These are phyloP conservation scores for Sabatieria punctata DNA, from an alignment of 2,888 invertebrate species.

Conservation along the genomic window DNA sequence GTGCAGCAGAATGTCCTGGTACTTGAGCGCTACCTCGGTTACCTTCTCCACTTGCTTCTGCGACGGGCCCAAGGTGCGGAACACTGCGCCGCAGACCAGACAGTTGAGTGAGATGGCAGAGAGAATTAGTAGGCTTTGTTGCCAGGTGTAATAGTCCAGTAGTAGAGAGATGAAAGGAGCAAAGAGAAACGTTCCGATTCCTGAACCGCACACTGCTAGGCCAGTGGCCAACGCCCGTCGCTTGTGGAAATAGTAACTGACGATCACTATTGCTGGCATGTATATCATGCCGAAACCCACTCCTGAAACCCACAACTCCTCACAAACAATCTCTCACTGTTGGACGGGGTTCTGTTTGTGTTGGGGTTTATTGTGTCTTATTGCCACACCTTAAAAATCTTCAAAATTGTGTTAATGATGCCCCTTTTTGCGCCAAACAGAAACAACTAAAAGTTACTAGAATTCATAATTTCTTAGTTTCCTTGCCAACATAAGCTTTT, in stretches of 20 bases:
- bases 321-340: too few species aligned
- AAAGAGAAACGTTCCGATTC: constrained; percentile 84
- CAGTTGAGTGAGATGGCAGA: constrained; percentile 69
- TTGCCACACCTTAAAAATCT: too few species aligned
- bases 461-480: too few species aligned
- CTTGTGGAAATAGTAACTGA: constrained; percentile 88
- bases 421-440: too few species aligned
- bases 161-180: constrained; percentile 45
- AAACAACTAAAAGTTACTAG: too few species aligned
- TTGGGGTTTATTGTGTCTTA: too few species aligned
- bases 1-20: constrained; percentile 12
- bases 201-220: constrained; percentile 85
- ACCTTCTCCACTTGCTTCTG: constrained; percentile 14
- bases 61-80: constrained; percentile 40
- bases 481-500: too few species aligned
- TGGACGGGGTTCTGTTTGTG: too few species aligned
- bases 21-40: constrained; percentile 18
- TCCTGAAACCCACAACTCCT: constrained; percentile 42
- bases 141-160: constrained; percentile 57
- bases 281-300: constrained; percentile 91
- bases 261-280: constrained; percentile 89
- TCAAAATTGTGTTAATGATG: too few species aligned
- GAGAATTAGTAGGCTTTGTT: constrained; percentile 64
- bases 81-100: constrained; percentile 68
- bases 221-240: constrained; percentile 85